Evolutionary conservation across 2,888 invertebrate genomes (phyloP), one percentile per base, ranked within the genome.

Genomic region (Caenorhabditis zanzibari): DNA sequence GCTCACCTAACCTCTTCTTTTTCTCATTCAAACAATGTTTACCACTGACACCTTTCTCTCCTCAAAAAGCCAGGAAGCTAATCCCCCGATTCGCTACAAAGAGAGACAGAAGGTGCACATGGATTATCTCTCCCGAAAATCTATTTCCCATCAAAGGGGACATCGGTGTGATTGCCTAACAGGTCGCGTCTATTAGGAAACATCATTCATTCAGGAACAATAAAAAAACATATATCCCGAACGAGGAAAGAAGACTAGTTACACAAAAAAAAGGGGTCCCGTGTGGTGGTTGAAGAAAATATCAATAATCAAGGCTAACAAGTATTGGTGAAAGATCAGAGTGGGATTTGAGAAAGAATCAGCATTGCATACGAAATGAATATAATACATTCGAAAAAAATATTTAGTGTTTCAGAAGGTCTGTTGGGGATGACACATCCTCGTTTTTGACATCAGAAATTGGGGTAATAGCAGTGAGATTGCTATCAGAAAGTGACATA

Each of bases 391-490:
- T 28, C 32, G 32, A 32, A 61, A 61, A 28, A 22, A 16, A 54
- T 1, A 41, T 10, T 76, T 24, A 76, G 28, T 76, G 76, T 61
- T 76, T 76, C 22, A 68, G 41, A 41, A 24, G 41, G 9, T 63
- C 47, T 1, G 58, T 59, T 3, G 68, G 77, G 2, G 69, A 77
- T 12, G 69, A 44, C 6, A 71, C 35, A 24, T 69, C 76, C 0
- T 44, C 58, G 28, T 66, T 68, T 44, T 81, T 81, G 0, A n/a
- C 10, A 38, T 83, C 83, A 4, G 83, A 83, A 32, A 83, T 63
- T 0, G 83, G 83, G 9, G 83, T 83, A 7, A 83, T 83, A 12
- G 83, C 68, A n/a, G 83, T 80, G 14, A 84, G 28, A 28, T 84
- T 84, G 26, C 72, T 66, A 26, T 84, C 83, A 10, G 83, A 84